Percentiles rank a stretch among this genome's conserved stretches.
Conservation (phyloP, 1,140 invertebrate genomes). For the Drosophila malerkotliana region DNA sequence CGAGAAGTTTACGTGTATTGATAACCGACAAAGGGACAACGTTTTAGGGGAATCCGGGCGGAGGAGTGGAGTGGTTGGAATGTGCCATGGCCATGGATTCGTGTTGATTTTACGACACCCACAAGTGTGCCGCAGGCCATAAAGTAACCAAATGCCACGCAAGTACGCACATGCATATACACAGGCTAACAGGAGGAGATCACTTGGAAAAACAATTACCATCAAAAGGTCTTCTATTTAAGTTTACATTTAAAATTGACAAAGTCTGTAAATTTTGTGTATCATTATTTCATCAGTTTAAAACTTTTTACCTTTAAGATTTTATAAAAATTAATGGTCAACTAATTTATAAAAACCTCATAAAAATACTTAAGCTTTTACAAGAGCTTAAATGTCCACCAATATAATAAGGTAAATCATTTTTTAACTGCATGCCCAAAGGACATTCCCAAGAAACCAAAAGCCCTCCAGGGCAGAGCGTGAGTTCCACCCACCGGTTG, state of each 20-base stretch:
- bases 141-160: constrained; percentile 66
- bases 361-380: too few relatives aligned
- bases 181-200: not conserved
- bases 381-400: not conserved
- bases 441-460: constrained; percentile 9
- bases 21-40: constrained; percentile 55
- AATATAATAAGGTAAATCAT: not conserved
- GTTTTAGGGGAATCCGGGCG: constrained; percentile 12
- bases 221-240: not conserved
- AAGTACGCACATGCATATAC: constrained; percentile 25
- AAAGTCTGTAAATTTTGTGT: not conserved
- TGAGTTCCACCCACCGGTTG: constrained; percentile 42
- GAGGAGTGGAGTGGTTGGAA: not conserved
- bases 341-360: too few relatives aligned
- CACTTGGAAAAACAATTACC: constrained; percentile 2
- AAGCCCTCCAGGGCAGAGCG: not conserved
- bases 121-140: constrained; percentile 75
- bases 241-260: not conserved
- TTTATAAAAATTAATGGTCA: too few relatives aligned
- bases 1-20: constrained; percentile 42
- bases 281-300: too few relatives aligned
- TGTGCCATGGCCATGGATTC: constrained; percentile 25
- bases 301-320: too few relatives aligned
- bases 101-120: constrained; percentile 78
- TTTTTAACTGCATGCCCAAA: constrained; percentile 2